A percentile compares a stretch with the other conserved stretches of the same genome.
Evolutionary conservation across 2,113 vertebrate species (phyloP).

Genomic region (Synchiropus splendidus): DNA sequence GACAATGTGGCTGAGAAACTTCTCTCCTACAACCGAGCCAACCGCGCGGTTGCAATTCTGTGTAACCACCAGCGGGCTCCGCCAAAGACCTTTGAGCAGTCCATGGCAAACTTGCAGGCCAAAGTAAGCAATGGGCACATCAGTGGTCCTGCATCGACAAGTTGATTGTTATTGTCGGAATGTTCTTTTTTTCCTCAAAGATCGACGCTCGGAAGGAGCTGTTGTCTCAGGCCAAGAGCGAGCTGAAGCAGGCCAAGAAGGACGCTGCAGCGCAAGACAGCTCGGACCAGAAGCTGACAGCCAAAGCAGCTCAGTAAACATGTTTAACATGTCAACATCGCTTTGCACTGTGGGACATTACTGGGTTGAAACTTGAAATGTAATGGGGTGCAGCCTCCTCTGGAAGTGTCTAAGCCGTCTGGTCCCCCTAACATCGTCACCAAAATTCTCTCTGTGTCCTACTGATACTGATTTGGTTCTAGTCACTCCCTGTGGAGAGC

Average conservation of each 20-base stretch:
- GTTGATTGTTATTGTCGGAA: too few species aligned
- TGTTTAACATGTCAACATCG: too few species aligned
- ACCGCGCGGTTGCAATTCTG: constrained; percentile 70
- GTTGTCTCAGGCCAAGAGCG: constrained; percentile 51
- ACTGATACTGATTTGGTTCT: too few species aligned
- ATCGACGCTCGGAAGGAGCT: constrained; percentile 56
- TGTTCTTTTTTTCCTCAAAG: constrained; percentile 12
- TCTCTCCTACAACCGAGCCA: constrained; percentile 70
- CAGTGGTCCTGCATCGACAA: too few species aligned
- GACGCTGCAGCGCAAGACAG: constrained; percentile 43
- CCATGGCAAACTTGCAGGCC: constrained; percentile 69
- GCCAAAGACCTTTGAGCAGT: constrained; percentile 73
- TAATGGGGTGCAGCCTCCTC: too few species aligned
- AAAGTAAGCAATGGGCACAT: too few species aligned
- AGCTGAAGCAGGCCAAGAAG: constrained; percentile 61
- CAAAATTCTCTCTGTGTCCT: too few species aligned
- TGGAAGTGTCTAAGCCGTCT: too few species aligned
- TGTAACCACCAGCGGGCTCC: constrained; percentile 75
- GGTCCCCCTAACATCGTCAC: too few species aligned
- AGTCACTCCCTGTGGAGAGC: too few species aligned
- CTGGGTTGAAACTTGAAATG: too few species aligned
- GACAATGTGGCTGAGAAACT: constrained; percentile 63
- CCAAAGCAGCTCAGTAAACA: constrained; percentile 17
- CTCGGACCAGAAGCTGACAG: constrained; percentile 38
- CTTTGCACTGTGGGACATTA: too few species aligned